Evolutionary conservation across 2,888 invertebrate species (phyloP), one percentile per base, ranked within the genome.

Genomic region (Tridacna gigas): DNA sequence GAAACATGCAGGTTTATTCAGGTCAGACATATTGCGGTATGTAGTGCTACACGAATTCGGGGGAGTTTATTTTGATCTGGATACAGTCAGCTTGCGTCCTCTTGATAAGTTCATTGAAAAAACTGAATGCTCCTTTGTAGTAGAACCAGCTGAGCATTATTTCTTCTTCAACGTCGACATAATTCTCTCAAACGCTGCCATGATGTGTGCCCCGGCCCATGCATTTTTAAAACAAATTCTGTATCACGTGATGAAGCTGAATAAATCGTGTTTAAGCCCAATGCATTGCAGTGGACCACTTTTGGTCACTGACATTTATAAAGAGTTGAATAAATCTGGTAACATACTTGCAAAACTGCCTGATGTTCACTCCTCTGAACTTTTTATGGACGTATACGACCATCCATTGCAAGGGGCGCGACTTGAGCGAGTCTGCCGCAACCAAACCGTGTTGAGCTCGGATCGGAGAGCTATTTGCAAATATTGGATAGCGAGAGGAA

Each of bases 331-430:
- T 22, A 71, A 51, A 71, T 71, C 71, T 18, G 71, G 71, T 25
- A 51, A 71, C 22, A 25, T 47, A n/a, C 13, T 71, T 4, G 12
- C 71, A n/a, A 48, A 51, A 48, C 51, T 71, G 22, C 71, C 71
- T 28, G 71, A 51, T 11, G 51, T 71, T 48, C 47, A 71, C n/a
- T 51, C 71, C 12, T 71, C 71, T 15, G 71, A 71, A 47, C 4
- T 71, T 12, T 71, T 71, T 26, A 71, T 71, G 71, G 71, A 71
- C 26, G 71, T 71, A 25, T 71, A 71, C 51, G 71, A 71, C n/a
- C 71, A 71, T 51, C 71, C 71, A 11, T 20, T 71, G 11, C 71
- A 71, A 51, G 71, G 51, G 11, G 51, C 71, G 22, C 48, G 51
- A 7, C 51, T 71, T 1, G 47, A 71, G n/a, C 20, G 71, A n/a